Conservation (phyloP, 2,888 invertebrate genomes). For the Hypselothyrea guttata region DNA sequence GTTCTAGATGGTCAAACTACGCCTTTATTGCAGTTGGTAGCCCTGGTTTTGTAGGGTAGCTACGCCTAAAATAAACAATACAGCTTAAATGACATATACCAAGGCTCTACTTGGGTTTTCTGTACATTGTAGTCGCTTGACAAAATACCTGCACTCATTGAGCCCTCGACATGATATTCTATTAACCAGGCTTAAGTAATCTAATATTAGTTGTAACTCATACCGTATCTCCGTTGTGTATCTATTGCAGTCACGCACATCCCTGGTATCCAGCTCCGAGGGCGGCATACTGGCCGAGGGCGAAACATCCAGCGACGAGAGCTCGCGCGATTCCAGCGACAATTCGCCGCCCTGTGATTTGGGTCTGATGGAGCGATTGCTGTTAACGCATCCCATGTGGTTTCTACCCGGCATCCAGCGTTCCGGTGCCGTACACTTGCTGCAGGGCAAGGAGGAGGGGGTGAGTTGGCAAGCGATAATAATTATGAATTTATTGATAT, state of each 20-base stretch:
- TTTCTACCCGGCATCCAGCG: slow-evolving; percentile 96
- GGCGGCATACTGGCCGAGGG: slow-evolving; percentile 84
- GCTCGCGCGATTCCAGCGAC: slow-evolving; percentile 83
- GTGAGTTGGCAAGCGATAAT: slow-evolving; percentile 83
- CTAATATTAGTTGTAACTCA: neutral
- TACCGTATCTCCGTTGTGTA: neutral
- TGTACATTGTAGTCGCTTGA: too few relatives aligned
- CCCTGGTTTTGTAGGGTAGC: slow-evolving; percentile 1
- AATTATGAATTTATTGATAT: slow-evolving; percentile 67
- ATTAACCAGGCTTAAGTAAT: neutral
- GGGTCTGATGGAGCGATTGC: slow-evolving; percentile 92
- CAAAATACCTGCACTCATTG: too few relatives aligned
- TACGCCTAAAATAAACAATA: too few relatives aligned
- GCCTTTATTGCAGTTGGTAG: neutral
- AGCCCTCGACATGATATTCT: too few relatives aligned
- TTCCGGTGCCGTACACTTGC: slow-evolving; percentile 95
- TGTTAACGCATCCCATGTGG: slow-evolving; percentile 97
- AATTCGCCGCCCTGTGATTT: slow-evolving; percentile 91
- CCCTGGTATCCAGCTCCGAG: slow-evolving; percentile 83
- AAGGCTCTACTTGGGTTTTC: too few relatives aligned
- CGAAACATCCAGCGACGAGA: slow-evolving; percentile 85
- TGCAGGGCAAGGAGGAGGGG: slow-evolving; percentile 96
- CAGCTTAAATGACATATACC: too few relatives aligned
- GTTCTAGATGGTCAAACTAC: too few relatives aligned
- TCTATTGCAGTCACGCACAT: slow-evolving; percentile 81